Evolutionary conservation across 2,113 vertebrate genomes (phyloP).

Genomic region (Megaleporinus macrocephalus): DNA sequence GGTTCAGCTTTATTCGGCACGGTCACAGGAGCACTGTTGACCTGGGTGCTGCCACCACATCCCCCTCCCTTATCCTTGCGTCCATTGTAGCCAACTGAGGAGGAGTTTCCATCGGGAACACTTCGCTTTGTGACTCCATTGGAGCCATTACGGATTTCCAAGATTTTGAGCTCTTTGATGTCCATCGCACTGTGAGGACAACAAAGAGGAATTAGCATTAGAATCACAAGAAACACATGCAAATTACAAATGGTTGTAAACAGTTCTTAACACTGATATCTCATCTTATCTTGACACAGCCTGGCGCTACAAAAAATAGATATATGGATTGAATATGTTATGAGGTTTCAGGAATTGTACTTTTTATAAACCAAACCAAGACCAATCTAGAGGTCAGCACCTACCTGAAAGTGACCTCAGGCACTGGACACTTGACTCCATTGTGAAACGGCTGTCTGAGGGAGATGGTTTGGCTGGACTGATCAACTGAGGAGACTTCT

Average conservation of each 20-base stretch:
- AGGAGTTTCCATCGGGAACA: slow-evolving; percentile 61
- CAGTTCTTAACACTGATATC: no score
- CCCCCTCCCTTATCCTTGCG: slow-evolving; percentile 51
- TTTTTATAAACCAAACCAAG: not conserved
- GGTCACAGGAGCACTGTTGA: slow-evolving; percentile 81
- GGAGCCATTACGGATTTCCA: slow-evolving; percentile 82
- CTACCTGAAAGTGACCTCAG: slow-evolving; percentile 98
- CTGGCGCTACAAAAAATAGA: no score
- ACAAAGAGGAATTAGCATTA: not conserved
- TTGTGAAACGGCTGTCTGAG: slow-evolving; percentile 95
- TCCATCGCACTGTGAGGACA: slow-evolving; percentile 87
- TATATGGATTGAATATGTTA: no score
- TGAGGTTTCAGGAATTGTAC: no score
- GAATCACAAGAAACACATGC: not conserved
- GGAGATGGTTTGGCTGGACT: slow-evolving; percentile 95
- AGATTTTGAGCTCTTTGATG: slow-evolving; percentile 95
- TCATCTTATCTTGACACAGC: no score
- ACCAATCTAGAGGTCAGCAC: not conserved
- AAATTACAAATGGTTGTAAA: no score
- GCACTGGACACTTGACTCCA: slow-evolving; percentile 94
- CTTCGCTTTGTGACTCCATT: slow-evolving; percentile 63
- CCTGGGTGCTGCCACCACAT: slow-evolving; percentile 50
- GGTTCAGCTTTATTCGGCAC: slow-evolving; percentile 85
- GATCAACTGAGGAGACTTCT: slow-evolving; percentile 92
- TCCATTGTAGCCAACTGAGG: slow-evolving; percentile 61